These are phyloP conservation scores for Meiosimyza platycephala DNA, from an alignment of 2,888 invertebrate genomes.

Conservation along the genomic window DNA sequence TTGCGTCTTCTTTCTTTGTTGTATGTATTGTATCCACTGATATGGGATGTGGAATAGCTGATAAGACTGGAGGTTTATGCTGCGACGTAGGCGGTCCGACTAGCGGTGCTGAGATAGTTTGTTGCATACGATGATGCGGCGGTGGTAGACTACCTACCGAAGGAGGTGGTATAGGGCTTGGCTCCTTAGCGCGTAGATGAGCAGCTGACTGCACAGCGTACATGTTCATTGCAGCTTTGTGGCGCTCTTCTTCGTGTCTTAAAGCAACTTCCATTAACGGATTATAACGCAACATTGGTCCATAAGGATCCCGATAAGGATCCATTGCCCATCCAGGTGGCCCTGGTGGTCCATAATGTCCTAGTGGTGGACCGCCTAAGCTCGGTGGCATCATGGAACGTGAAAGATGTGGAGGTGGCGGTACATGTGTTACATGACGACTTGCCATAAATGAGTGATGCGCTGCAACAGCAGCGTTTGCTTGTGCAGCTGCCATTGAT, in stretches of 20 bases:
- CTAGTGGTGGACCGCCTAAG: conserved; percentile 68
- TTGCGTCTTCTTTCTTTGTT: conserved; percentile 51
- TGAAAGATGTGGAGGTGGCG: conserved; percentile 69
- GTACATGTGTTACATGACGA: conserved; percentile 69
- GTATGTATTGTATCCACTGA: conserved; percentile 51
- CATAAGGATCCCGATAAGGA: conserved; percentile 76
- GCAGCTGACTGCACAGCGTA: conserved; percentile 73
- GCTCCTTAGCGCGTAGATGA: conserved; percentile 66
- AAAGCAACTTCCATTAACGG: conserved; percentile 83
- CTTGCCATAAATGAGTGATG: conserved; percentile 68
- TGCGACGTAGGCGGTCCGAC: conserved; percentile 25
- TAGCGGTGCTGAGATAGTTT: conserved; percentile 28
- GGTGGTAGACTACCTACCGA: conserved; percentile 58
- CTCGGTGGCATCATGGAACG: conserved; percentile 69
- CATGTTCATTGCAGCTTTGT: conserved; percentile 79
- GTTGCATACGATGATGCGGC: conserved; percentile 64
- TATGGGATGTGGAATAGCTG: conserved; percentile 58
- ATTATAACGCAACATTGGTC: conserved; percentile 79
- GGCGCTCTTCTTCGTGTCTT: conserved; percentile 82
- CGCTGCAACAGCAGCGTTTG: conserved; percentile 63
- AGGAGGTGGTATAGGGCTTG: conserved; percentile 66
- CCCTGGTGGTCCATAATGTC: conserved; percentile 73
- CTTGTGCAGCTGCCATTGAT: conserved; percentile 65
- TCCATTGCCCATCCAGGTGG: conserved; percentile 71
- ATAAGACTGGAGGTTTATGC: conserved; percentile 44